These are phyloP conservation scores for Callipepla californica DNA, from an alignment of 2,113 vertebrate genomes.

Conservation along the genomic window DNA sequence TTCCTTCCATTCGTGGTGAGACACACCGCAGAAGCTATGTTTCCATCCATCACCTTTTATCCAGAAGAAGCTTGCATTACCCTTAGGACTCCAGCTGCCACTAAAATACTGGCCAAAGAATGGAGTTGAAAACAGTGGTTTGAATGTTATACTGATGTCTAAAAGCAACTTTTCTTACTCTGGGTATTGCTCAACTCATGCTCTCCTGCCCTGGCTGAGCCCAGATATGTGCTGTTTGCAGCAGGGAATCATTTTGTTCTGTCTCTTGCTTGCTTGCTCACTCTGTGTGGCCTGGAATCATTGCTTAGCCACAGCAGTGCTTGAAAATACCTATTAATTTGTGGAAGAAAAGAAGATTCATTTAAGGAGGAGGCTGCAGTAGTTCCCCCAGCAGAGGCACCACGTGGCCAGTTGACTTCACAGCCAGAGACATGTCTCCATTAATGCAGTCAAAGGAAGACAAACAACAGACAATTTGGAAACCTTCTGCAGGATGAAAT, in stretches of 20 bases:
- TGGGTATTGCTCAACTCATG: neutral
- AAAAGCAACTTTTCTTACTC: neutral
- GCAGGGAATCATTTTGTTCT: neutral
- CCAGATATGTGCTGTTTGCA: neutral
- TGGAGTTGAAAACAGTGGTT: neutral
- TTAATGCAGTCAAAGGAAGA: neutral
- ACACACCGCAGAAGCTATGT: neutral
- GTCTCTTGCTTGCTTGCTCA: neutral
- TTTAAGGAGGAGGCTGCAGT: neutral
- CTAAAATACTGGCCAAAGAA: neutral
- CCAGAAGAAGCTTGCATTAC: neutral
- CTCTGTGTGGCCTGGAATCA: neutral
- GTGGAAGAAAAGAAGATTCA: neutral
- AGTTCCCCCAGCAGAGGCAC: neutral
- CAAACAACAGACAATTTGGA: neutral
- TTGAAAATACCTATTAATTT: neutral
- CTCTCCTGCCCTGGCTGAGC: neutral
- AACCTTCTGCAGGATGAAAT: neutral
- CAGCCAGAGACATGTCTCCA: neutral
- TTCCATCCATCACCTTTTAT: slow-evolving; percentile 9
- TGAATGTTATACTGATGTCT: neutral
- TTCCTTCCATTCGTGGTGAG: neutral
- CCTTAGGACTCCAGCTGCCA: neutral
- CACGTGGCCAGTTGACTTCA: neutral
- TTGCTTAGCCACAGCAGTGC: neutral